Evolutionary conservation across 2,797 vertebrate species (phyloP).

Genomic region (Enteromius radiatus): DNA sequence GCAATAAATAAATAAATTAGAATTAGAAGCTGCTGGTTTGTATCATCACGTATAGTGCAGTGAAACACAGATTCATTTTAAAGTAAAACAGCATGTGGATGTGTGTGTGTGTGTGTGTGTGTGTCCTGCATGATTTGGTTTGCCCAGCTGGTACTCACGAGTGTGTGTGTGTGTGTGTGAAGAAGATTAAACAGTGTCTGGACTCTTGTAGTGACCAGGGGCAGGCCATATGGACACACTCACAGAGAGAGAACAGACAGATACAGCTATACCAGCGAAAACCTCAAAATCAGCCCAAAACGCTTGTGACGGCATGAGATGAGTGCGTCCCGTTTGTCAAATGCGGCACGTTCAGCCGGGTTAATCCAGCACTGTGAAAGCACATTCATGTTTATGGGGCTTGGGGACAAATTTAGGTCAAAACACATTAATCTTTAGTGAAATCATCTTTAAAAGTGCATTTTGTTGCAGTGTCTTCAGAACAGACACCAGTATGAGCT

Average conservation of each 20-base stretch:
- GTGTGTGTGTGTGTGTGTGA: constrained; percentile 15
- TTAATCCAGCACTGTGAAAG: background rate
- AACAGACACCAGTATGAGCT: background rate
- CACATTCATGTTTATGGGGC: background rate
- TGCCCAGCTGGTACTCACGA: background rate
- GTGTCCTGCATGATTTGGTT: background rate
- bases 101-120: constrained; percentile 12
- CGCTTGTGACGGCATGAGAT: background rate
- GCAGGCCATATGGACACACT: constrained; percentile 32
- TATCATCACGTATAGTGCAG: background rate
- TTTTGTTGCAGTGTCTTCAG: background rate
- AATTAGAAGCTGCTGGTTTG: background rate
- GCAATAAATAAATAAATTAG: no score
- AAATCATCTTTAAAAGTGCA: constrained; percentile 14
- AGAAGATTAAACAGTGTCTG: constrained; percentile 33
- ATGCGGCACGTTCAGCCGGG: background rate
- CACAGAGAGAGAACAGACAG: background rate
- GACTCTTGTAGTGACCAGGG: constrained; percentile 14
- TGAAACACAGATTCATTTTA: background rate
- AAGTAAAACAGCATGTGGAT: constrained; percentile 20
- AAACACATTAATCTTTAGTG: constrained; percentile 4
- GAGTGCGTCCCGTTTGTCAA: background rate
- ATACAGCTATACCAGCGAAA: background rate
- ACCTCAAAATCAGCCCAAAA: background rate
- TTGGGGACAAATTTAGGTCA: constrained; percentile 7